These are phyloP conservation scores for Drosophila elegans DNA, from an alignment of 1,140 invertebrate species.

Conservation along the genomic window DNA sequence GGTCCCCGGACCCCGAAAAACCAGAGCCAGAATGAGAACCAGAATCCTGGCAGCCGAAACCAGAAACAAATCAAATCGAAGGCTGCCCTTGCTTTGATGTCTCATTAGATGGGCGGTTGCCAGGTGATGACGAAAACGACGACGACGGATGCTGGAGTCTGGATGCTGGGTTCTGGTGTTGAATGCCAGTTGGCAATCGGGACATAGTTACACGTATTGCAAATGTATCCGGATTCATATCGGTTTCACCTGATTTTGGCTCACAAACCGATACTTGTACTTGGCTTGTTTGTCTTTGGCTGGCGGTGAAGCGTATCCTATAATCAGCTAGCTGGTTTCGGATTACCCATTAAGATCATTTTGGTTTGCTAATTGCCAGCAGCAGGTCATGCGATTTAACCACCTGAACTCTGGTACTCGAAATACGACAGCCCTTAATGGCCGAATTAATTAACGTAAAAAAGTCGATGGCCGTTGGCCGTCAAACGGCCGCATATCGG, in stretches of 20 bases:
- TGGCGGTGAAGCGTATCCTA: background rate
- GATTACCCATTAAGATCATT: slow-evolving; percentile 43
- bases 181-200: slow-evolving; percentile 28
- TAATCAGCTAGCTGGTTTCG: slow-evolving; percentile 41
- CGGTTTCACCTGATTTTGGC: slow-evolving; percentile 49
- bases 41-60: slow-evolving; percentile 22
- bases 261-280: slow-evolving; percentile 49
- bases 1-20: slow-evolving; percentile 39
- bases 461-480: slow-evolving; percentile 38
- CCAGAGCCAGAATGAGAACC: background rate
- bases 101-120: slow-evolving; percentile 77
- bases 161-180: background rate
- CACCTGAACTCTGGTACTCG: slow-evolving; percentile 27
- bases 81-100: slow-evolving; percentile 66
- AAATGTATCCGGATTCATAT: slow-evolving; percentile 35
- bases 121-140: slow-evolving; percentile 58
- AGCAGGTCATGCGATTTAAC: slow-evolving; percentile 18
- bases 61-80: slow-evolving; percentile 72
- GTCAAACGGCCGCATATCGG: slow-evolving; percentile 31
- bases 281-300: slow-evolving; percentile 42
- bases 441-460: slow-evolving; percentile 76
- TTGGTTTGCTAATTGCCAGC: slow-evolving; percentile 34
- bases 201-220: slow-evolving; percentile 41
- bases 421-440: slow-evolving; percentile 73
- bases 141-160: background rate